These are phyloP conservation scores for Hemiscyllium ocellatum DNA, from an alignment of 2,113 vertebrate genomes.

Conservation along the genomic window DNA sequence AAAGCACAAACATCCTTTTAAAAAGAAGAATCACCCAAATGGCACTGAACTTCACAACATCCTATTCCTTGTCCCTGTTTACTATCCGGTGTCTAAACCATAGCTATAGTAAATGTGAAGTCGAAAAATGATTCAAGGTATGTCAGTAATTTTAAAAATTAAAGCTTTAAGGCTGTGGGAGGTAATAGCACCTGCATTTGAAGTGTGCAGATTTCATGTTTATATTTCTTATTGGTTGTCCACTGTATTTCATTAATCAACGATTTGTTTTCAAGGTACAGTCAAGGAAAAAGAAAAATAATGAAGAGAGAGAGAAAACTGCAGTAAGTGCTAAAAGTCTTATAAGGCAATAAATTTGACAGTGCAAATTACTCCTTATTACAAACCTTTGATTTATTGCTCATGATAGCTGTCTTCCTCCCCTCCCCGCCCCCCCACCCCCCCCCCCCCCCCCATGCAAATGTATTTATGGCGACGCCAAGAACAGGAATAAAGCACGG, in stretches of 20 bases:
- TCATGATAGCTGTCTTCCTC: neutral
- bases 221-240: neutral
- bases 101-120: neutral
- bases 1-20: neutral
- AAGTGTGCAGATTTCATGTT: neutral
- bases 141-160: neutral
- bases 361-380: neutral
- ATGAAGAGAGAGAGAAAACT: constrained; percentile 70
- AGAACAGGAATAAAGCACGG: neutral
- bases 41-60: neutral
- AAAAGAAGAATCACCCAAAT: neutral
- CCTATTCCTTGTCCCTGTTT: neutral
- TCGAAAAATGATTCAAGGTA: neutral
- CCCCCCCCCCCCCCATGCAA: neutral
- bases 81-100: neutral
- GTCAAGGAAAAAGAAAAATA: constrained; percentile 80
- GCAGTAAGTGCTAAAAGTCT: constrained; percentile 58
- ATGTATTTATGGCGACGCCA: neutral
- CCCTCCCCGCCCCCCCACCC: neutral
- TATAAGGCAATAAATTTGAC: neutral
- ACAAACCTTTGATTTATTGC: neutral
- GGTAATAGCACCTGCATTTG: neutral
- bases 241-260: neutral
- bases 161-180: neutral
- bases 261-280: constrained; percentile 58